Evolutionary conservation across 2,888 invertebrate genomes (phyloP).

Genomic region (Pimpla rufipes): DNA sequence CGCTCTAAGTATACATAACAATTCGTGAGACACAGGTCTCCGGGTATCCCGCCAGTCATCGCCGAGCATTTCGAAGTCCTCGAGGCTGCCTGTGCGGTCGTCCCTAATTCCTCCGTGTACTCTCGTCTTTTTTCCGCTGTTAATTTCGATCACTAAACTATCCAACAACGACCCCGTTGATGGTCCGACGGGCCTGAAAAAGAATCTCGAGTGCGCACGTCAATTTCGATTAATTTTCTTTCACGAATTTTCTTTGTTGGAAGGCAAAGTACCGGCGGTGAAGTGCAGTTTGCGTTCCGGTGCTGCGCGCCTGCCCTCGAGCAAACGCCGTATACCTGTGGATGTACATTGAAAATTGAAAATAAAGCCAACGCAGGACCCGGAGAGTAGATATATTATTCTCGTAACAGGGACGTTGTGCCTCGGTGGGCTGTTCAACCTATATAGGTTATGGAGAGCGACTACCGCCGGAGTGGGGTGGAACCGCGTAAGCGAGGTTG

Average conservation of each 20-base stretch:
- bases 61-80: constrained; percentile 2
- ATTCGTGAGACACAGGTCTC: constrained; percentile 15
- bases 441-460: constrained; percentile 11
- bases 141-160: constrained; percentile 44
- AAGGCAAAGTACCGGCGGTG: background rate
- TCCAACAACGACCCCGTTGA: constrained; percentile 36
- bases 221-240: constrained; percentile 49
- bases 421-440: constrained; percentile 25
- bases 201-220: constrained; percentile 37
- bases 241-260: constrained; percentile 25
- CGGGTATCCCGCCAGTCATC: constrained; percentile 18
- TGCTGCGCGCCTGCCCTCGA: too few species aligned
- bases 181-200: background rate
- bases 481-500: constrained; percentile 50
- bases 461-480: constrained; percentile 51
- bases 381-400: constrained; percentile 61
- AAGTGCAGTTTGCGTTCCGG: background rate
- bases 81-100: constrained; percentile 11
- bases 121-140: constrained; percentile 10
- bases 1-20: background rate
- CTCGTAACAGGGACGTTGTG: constrained; percentile 57
- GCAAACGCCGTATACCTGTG: constrained; percentile 63
- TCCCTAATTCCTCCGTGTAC: background rate
- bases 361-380: constrained; percentile 57
- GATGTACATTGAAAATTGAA: constrained; percentile 60